Conservation (phyloP, 2,888 invertebrate genomes). For the Polydrusus tereticollis region DNA sequence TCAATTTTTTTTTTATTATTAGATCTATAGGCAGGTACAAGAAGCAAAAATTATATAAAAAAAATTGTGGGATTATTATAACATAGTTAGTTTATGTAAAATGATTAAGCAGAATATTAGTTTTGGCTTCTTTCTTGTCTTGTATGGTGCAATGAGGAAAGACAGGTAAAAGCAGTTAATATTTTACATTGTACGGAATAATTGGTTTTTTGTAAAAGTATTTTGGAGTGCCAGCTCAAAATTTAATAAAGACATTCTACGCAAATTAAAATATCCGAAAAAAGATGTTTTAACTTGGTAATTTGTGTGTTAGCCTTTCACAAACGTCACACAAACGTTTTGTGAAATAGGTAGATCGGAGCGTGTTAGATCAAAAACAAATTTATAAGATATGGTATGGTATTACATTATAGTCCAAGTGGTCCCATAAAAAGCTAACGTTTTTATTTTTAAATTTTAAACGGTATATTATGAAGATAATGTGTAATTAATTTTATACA, state of each 20-base stretch:
- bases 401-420: too few species aligned
- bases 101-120: slow-evolving; percentile 24
- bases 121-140: slow-evolving; percentile 24
- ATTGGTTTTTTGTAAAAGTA: slow-evolving; percentile 29
- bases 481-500: not conserved
- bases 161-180: slow-evolving; percentile 15
- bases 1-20: not conserved
- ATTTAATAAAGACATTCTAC: slow-evolving; percentile 24
- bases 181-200: slow-evolving; percentile 21
- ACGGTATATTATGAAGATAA: not conserved
- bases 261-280: slow-evolving; percentile 14
- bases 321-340: not conserved
- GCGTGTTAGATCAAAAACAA: not conserved
- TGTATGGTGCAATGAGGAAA: slow-evolving; percentile 20
- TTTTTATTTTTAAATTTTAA: too few species aligned
- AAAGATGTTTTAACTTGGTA: slow-evolving; percentile 4
- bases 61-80: slow-evolving; percentile 1
- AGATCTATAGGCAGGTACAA: too few species aligned
- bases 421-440: too few species aligned
- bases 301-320: slow-evolving; percentile 19
- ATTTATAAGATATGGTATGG: not conserved
- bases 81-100: slow-evolving; percentile 10
- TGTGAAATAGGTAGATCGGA: not conserved
- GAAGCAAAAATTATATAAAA: slow-evolving; percentile 2
- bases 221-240: not conserved